Conservation (phyloP, 2,797 vertebrate species). For the Emydoidea blandingii region DNA sequence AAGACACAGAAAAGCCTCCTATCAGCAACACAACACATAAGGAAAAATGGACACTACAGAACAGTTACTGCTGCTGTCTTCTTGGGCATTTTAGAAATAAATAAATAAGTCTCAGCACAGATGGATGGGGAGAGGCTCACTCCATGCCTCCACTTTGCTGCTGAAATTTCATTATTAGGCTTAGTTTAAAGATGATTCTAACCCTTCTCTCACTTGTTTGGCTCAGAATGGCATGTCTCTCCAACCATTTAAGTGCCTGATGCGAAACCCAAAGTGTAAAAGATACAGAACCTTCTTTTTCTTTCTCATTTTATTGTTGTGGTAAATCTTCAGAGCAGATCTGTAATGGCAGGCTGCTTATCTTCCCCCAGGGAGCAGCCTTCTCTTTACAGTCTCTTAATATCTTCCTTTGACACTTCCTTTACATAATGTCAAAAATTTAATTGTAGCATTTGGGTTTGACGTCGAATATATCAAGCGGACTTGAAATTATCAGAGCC, state of each 20-base stretch:
- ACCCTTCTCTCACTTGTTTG: conserved; percentile 80
- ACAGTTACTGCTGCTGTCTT: conserved; percentile 80
- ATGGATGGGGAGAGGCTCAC: conserved; percentile 75
- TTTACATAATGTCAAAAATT: conserved; percentile 52
- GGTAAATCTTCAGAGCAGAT: conserved; percentile 53
- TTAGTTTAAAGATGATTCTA: conserved; percentile 77
- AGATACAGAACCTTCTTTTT: conserved; percentile 69
- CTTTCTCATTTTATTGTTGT: conserved; percentile 67
- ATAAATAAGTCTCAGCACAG: conserved; percentile 82
- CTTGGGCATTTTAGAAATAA: conserved; percentile 83
- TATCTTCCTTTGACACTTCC: conserved; percentile 63
- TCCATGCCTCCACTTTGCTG: conserved; percentile 82
- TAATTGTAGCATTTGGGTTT: conserved; percentile 65
- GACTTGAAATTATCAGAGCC: background rate
- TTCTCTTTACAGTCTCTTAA: conserved; percentile 33
- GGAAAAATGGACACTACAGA: conserved; percentile 78
- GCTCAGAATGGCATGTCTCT: conserved; percentile 83
- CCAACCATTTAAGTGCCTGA: conserved; percentile 86
- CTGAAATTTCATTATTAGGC: conserved; percentile 84
- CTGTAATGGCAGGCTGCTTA: conserved; percentile 39
- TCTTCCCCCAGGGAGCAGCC: conserved; percentile 41
- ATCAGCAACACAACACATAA: conserved; percentile 83
- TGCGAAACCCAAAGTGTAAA: conserved; percentile 79
- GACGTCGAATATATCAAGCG: conserved; percentile 26
- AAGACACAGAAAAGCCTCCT: conserved; percentile 82